Base-by-base conservation (phyloP, 2,797 vertebrate species). In the Tauraco hartlaubi region DNA sequence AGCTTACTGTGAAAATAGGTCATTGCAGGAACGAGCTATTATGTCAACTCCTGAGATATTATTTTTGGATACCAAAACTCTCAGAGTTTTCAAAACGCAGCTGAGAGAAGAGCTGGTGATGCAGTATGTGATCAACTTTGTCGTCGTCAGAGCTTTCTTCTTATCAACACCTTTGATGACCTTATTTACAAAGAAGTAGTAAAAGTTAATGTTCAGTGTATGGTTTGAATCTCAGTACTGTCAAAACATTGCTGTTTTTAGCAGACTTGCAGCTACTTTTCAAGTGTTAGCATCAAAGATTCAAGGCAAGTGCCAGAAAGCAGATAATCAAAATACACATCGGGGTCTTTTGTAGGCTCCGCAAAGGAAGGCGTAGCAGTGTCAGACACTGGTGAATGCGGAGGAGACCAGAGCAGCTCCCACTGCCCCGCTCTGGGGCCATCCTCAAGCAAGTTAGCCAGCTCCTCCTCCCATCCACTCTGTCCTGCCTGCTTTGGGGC, bases 21-120 rank as follows among this genome's bases (percentile, higher is more conserved):
- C 83, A 76, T 71, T 76, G 31, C 35, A 91, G 58, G 44, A 92
- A 97, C 64, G 37, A 86, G 63, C 48, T 69, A 52, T 85, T 76
- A 17, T 84, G 55, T 79, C 69, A 74, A 44, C 19, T 85, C 63
- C 44, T 15, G 14, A 86, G 29, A 63, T 8, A 6, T 21, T 92
- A 67, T 91, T 94, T 93, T 89, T 94, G 77, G 67, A 74, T 89
- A 37, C 3, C 29, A 35, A 88, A 91, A 71, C 22, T 75, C 62
- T 73, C 35, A 35, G 46, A 74, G 43, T 61, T 82, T 87, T 94
- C 74, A 61, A 91, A 87, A 76, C 73, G 46, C 25, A 76, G 18
- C 49, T 68, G 63, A 76, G 48, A 84, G 35, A 66, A 64, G 28
- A 64, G 79, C 46, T 88, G 31, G 14, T 87, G 23, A n/a, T 59